Evolutionary conservation across 1,140 invertebrate genomes (phyloP).

Genomic region (Propsilocerus akamusi): DNA sequence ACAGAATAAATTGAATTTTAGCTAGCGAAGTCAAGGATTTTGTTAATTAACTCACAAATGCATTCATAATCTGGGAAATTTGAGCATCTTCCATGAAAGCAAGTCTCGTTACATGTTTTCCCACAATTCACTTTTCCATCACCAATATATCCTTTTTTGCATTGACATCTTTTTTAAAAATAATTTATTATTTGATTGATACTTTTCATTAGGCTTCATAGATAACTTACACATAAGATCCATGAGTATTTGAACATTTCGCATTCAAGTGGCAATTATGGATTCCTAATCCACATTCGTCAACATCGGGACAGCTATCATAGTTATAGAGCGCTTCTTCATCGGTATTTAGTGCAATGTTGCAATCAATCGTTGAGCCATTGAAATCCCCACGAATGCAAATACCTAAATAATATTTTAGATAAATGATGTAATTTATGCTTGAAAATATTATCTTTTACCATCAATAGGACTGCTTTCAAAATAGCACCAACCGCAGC

Average conservation of each 20-base stretch:
- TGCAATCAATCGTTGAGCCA: slow-evolving; percentile 44
- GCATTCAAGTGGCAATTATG: slow-evolving; percentile 82
- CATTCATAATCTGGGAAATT: slow-evolving; percentile 69
- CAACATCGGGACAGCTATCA: slow-evolving; percentile 78
- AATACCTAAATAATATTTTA: slow-evolving; percentile 13
- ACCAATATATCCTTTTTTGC: slow-evolving; percentile 68
- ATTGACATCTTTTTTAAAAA: slow-evolving; percentile 45
- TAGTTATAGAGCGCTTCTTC: slow-evolving; percentile 66
- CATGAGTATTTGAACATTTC: slow-evolving; percentile 79
- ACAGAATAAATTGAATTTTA: too few relatives aligned
- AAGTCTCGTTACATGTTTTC: slow-evolving; percentile 77
- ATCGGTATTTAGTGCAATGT: slow-evolving; percentile 27
- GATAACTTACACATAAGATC: slow-evolving; percentile 42
- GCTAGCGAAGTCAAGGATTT: too few relatives aligned
- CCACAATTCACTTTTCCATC: slow-evolving; percentile 66
- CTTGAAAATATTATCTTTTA: neutral
- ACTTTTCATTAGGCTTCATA: slow-evolving; percentile 15
- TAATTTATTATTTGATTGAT: slow-evolving; percentile 3
- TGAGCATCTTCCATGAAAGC: slow-evolving; percentile 72
- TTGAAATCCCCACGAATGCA: slow-evolving; percentile 68
- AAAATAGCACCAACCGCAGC: slow-evolving; percentile 90
- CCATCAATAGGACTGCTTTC: slow-evolving; percentile 72
- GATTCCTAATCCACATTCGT: slow-evolving; percentile 74
- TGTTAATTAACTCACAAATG: neutral
- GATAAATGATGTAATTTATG: slow-evolving; percentile 16